Evolutionary conservation across 2,888 invertebrate species (phyloP).

Genomic region (Lithophane ornitopus): DNA sequence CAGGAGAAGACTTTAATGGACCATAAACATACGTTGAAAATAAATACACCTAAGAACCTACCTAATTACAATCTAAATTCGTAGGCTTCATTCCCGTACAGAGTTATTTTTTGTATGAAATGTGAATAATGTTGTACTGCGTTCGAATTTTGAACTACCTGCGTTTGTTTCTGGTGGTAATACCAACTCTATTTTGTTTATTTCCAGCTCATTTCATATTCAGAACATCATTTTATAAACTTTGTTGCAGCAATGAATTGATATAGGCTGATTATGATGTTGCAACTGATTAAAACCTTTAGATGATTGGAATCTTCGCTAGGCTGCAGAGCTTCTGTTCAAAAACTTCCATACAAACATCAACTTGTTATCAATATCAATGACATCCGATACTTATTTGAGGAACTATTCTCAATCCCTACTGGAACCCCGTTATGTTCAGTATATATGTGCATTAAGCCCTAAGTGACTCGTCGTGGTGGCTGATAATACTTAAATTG

Average conservation of each 20-base stretch:
- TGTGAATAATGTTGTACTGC: not conserved
- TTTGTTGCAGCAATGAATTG: not conserved
- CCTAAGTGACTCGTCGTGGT: constrained; percentile 72
- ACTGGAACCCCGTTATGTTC: constrained; percentile 40
- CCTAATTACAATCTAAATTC: not conserved
- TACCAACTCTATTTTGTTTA: not conserved
- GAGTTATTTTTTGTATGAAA: not conserved
- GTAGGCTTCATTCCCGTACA: no score
- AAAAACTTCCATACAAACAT: constrained; percentile 9
- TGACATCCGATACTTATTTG: constrained; percentile 51
- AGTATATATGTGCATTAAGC: constrained; percentile 69
- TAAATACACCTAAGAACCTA: not conserved
- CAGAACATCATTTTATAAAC: not conserved
- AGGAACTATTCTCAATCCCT: constrained; percentile 35
- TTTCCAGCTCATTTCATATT: not conserved
- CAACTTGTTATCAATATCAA: constrained; percentile 28
- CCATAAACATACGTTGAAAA: not conserved
- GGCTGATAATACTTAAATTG: constrained; percentile 72
- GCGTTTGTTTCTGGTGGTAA: not conserved
- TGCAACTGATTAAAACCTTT: constrained; percentile 1
- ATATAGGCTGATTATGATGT: not conserved
- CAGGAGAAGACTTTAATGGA: not conserved
- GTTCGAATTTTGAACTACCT: not conserved
- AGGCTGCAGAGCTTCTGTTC: constrained; percentile 29
- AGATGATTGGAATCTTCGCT: constrained; percentile 7